A percentile compares a stretch with the other conserved stretches of the same genome.
Conservation (phyloP, 2,113 vertebrate species). For the Crotalus tigris region DNA sequence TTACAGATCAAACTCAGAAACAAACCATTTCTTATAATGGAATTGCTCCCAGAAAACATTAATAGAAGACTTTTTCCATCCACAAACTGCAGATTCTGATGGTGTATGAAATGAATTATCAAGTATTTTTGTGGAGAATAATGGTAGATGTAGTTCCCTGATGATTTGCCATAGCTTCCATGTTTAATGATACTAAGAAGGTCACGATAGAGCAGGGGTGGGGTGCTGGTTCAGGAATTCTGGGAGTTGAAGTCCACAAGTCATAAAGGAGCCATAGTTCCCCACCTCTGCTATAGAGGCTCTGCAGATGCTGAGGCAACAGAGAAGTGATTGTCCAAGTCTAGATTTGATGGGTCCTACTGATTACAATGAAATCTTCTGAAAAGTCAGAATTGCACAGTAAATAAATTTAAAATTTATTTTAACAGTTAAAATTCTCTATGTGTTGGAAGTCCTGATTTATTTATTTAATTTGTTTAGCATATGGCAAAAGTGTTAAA, state of each 20-base stretch:
- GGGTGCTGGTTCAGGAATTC: too few relatives aligned
- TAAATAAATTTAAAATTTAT: neutral
- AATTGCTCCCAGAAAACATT: neutral
- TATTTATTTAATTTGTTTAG: too few relatives aligned
- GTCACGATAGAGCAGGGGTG: neutral
- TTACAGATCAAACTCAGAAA: neutral
- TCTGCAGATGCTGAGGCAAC: neutral
- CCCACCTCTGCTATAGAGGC: neutral
- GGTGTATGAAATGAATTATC: neutral
- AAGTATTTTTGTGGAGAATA: neutral
- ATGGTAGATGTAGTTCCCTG: neutral
- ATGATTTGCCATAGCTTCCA: neutral
- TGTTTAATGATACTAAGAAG: neutral
- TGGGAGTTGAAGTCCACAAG: too few relatives aligned
- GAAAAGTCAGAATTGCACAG: neutral
- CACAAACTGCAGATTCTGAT: neutral
- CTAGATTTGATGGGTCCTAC: neutral
- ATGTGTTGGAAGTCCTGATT: constrained; percentile 24
- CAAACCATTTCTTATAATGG: neutral
- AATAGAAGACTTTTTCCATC: neutral
- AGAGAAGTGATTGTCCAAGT: neutral
- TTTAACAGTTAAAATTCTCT: constrained; percentile 14
- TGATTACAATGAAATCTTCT: neutral
- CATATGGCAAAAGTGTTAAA: too few relatives aligned
- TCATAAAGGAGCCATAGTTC: too few relatives aligned